Base-by-base conservation (phyloP, 2,797 vertebrate species). In the Myiotriccus ornatus region DNA sequence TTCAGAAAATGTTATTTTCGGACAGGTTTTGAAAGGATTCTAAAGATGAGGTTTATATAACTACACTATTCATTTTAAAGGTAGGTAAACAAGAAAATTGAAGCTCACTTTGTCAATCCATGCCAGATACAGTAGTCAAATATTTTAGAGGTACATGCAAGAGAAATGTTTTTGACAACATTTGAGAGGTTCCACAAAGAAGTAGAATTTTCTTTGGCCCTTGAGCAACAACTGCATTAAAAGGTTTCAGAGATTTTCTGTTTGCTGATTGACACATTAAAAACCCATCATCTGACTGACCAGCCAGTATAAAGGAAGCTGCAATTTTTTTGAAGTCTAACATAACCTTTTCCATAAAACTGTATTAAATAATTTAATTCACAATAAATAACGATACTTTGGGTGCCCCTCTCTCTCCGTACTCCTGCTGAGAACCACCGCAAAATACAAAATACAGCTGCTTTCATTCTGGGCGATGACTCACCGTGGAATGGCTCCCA, bases 131-230 rank as follows among this genome's bases (percentile, higher is more conserved):
- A 79, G 17, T 43, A 82, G 43, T 77, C 84, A 93, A 85, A 70
- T 49, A 47, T 90, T 82, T 85, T 55, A 32, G 22, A 39, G 60
- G n/a, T 82, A 64, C 85, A 73, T 77, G 39, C 6, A 70, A 44
- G 18, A 24, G 10, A 91, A 78, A 74, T 15, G 13, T 34, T 92
- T 96, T 71, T 81, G 30, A 82, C 41, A 22, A 24, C 3, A 77
- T 52, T 52, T 52, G 32, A 85, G 24, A 50, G 1, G n/a, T n/a
- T 86, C 34, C 19, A 68, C 7, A 59, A 69, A 74, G 46, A 73
- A 96, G 59, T 21, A 93, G 43, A 95, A 94, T 93, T 90, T 85
- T 37, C 25, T 80, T 93, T 96, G 84, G 53, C 44, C 59, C 94
- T 91, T 47, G 41, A 69, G 79, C 28, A 85, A 82, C 41, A 47